Evolutionary conservation across 2,888 invertebrate genomes (phyloP).

Genomic region (Drosophila seclusa): DNA sequence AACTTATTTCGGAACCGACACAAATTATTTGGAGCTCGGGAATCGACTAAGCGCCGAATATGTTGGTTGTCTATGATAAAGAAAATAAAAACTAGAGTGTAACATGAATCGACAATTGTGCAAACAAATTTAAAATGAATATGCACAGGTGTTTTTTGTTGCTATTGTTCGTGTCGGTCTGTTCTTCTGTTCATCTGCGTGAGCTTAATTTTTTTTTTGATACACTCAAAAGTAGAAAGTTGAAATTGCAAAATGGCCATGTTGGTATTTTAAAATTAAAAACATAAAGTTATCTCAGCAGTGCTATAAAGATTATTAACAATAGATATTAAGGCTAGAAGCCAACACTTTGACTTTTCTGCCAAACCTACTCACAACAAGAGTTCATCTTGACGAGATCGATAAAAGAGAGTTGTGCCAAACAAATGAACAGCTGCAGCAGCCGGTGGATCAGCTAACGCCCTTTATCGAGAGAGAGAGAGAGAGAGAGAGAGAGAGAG

Average conservation of each 20-base stretch:
- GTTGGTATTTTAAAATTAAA: neutral
- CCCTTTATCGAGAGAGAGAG: neutral
- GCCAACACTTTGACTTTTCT: neutral
- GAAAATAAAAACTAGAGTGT: accelerated
- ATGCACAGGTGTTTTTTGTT: neutral
- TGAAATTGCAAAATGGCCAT: neutral
- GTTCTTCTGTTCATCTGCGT: neutral
- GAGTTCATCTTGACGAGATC: neutral
- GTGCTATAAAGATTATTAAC: neutral
- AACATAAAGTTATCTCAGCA: neutral
- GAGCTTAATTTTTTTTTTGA: neutral
- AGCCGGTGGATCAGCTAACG: neutral
- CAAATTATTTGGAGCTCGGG: neutral
- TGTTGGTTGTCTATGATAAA: neutral
- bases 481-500: neutral
- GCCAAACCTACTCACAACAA: neutral
- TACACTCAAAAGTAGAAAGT: neutral
- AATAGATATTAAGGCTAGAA: neutral
- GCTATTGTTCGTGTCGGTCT: neutral
- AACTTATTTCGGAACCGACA: neutral
- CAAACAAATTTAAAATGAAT: neutral
- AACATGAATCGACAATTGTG: neutral
- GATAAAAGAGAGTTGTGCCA: neutral
- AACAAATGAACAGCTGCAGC: neutral
- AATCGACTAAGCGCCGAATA: neutral